Evolutionary conservation across 1,140 invertebrate species (phyloP), one percentile per base, ranked within the genome.

Genomic region (Sycophaga agraensis): DNA sequence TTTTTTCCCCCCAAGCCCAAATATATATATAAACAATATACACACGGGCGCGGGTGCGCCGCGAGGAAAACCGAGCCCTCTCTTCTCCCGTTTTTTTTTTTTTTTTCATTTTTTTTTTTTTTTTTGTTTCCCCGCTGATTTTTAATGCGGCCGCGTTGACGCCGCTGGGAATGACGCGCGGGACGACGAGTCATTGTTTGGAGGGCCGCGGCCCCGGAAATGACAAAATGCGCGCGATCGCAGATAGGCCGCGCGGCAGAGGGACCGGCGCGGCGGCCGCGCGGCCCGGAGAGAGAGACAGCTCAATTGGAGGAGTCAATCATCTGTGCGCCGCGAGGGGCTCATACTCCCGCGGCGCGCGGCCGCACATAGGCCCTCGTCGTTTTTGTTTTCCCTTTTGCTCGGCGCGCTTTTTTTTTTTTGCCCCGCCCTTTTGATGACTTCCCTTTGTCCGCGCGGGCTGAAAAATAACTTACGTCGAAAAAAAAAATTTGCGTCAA

Each of bases 141-240:
- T 61, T 61, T 61, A 55, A 61, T 40, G 59, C 34, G 14, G 6
- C 6, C 7, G 28, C 4, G 28, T 4, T 17, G 34, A 19, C 14
- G 31, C 5, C 48, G 12, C 17, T 50, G 28, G 24, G 24, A 59
- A 43, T 17, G 55, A 35, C 19, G 21, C 22, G 14, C 2, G 28
- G 14, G n/a, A n/a, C n/a, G n/a, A n/a, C n/a, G 34, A 55, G 51
- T 61, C 59, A 61, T 61, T 61, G 59, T 61, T 61, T 55, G 31
- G 31, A 12, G 12, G 31, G 17, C 31, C 24, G 40, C 12, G 48
- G 57, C 24, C 49, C 57, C 58, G 58, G 50, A 60, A 60, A 60
- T 60, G 49, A 60, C 59, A 60, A 46, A 60, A 60, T 45, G 21
- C 28, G 28, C 28, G 28, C 28, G 28, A 4, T 5, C 17, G 17